Evolutionary conservation across 2,888 invertebrate species (phyloP).

Genomic region (Spodoptera picta): DNA sequence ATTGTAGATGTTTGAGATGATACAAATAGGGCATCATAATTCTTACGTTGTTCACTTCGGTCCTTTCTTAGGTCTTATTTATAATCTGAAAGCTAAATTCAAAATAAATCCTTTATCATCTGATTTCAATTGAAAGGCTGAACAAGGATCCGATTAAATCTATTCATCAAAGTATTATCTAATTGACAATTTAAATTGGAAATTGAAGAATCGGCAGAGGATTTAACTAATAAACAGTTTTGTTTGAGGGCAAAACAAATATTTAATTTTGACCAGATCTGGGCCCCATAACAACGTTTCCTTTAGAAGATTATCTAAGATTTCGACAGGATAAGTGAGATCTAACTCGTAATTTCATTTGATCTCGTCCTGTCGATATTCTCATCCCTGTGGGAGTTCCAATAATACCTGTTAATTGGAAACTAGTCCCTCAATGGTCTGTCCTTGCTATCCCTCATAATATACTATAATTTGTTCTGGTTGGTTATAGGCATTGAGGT

Average conservation of each 20-base stretch:
- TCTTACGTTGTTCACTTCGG: too few relatives aligned
- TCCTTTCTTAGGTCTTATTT: neutral
- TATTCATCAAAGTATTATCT: constrained; percentile 35
- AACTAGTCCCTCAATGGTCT: constrained; percentile 63
- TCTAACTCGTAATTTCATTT: constrained; percentile 71
- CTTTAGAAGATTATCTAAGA: constrained; percentile 64
- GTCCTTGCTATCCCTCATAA: constrained; percentile 47
- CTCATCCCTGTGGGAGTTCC: constrained; percentile 58
- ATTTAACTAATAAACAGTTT: constrained; percentile 34
- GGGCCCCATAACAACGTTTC: constrained; percentile 48
- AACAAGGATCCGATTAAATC: constrained; percentile 18
- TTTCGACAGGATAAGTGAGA: constrained; percentile 63
- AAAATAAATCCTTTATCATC: constrained; percentile 8
- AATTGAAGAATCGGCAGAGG: constrained; percentile 30
- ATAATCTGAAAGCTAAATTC: neutral
- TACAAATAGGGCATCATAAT: too few relatives aligned
- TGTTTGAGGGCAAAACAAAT: constrained; percentile 30
- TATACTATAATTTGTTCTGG: constrained; percentile 41
- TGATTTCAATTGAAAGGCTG: constrained; percentile 12
- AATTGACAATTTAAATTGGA: constrained; percentile 49
- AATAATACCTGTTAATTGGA: constrained; percentile 76
- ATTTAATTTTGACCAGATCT: constrained; percentile 39
- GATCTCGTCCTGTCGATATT: constrained; percentile 70
- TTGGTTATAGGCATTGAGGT: constrained; percentile 14
- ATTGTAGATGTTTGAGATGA: too few relatives aligned